Conservation (phyloP, 2,888 invertebrate genomes). For the Stenodema calcarata region DNA sequence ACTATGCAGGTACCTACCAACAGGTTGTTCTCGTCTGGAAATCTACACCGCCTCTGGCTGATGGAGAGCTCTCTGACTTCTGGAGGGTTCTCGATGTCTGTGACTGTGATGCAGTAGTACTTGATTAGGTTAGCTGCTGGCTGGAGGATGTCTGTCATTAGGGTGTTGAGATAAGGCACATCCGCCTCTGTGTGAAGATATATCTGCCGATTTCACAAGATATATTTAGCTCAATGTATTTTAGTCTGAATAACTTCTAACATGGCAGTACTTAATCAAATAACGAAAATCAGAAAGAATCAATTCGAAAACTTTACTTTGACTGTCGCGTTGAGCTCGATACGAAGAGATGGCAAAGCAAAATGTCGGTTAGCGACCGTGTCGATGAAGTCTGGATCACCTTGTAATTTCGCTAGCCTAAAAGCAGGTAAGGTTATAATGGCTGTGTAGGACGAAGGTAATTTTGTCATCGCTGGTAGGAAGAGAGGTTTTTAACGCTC, state of each 20-base stretch:
- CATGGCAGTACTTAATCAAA: too few species aligned
- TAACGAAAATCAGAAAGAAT: too few species aligned
- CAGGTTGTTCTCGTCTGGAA: conserved; percentile 70
- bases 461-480: too few species aligned
- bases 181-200: conserved; percentile 72
- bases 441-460: too few species aligned
- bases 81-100: conserved; percentile 74
- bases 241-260: too few species aligned
- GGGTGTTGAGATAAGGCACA: conserved; percentile 73
- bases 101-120: conserved; percentile 61
- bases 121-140: conserved; percentile 68
- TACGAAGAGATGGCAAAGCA: background rate
- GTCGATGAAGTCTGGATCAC: conserved; percentile 26
- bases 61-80: conserved; percentile 68
- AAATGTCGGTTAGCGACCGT: conserved; percentile 12
- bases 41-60: conserved; percentile 68
- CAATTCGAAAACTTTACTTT: background rate
- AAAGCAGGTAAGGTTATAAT: background rate
- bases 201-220: conserved; percentile 58
- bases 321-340: conserved; percentile 29
- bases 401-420: background rate
- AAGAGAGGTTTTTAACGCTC: too few species aligned
- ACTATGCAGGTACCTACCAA: background rate
- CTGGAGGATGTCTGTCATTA: conserved; percentile 68
- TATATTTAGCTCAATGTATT: too few species aligned